Percentiles rank a stretch among this genome's conserved stretches.
Conservation (phyloP, 2,888 invertebrate species). For the Belgica antarctica region DNA sequence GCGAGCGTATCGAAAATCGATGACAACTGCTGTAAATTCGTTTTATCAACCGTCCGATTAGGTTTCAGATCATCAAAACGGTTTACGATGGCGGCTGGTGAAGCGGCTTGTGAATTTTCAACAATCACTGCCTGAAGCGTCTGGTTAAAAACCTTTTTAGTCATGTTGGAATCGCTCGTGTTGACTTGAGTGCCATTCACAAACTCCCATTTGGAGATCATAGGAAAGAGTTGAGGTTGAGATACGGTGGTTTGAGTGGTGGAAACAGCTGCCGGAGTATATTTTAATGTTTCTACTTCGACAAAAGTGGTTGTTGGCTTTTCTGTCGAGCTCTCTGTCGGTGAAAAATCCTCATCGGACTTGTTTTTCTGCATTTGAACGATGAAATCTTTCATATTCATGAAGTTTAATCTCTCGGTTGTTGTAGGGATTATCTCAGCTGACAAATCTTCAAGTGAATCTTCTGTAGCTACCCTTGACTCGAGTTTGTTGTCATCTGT, state of each 20-base stretch:
- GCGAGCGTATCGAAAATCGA: conserved; percentile 64
- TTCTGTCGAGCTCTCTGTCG: conserved; percentile 25
- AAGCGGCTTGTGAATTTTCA: conserved; percentile 58
- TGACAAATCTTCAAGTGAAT: conserved; percentile 12
- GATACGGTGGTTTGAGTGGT: conserved; percentile 32
- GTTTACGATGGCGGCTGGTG: background rate
- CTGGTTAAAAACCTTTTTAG: conserved; percentile 62
- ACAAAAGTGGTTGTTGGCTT: conserved; percentile 45
- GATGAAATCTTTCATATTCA: conserved; percentile 54
- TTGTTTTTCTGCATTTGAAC: conserved; percentile 45
- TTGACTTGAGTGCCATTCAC: conserved; percentile 55
- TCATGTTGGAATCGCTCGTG: conserved; percentile 50
- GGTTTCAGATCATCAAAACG: conserved; percentile 22
- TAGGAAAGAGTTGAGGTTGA: conserved; percentile 50
- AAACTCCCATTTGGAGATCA: conserved; percentile 60
- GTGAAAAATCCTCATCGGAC: conserved; percentile 44
- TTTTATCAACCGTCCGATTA: conserved; percentile 54
- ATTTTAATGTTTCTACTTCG: conserved; percentile 50
- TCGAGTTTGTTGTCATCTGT: conserved; percentile 14
- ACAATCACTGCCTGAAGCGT: conserved; percentile 64
- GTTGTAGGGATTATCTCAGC: conserved; percentile 29
- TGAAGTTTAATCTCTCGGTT: conserved; percentile 50
- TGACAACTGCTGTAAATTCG: conserved; percentile 60
- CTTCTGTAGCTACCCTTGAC: conserved; percentile 26
- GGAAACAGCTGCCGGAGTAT: conserved; percentile 47